Evolutionary conservation across 2,888 invertebrate genomes (phyloP).

Genomic region (Camptogramma bilineatum): DNA sequence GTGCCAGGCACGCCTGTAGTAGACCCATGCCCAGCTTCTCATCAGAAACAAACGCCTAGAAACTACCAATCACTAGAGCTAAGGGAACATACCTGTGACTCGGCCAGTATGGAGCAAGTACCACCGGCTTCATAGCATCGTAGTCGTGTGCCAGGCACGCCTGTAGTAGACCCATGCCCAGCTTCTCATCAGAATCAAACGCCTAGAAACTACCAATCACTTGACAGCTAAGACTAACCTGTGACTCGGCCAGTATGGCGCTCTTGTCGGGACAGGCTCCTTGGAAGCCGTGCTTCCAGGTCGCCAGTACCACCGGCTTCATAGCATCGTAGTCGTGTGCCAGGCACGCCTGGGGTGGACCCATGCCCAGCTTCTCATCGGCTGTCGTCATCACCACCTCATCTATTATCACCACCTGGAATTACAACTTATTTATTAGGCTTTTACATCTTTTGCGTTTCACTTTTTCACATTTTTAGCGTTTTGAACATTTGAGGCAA

Average conservation of each 20-base stretch:
- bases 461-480: too few species aligned
- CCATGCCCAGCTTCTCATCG: conserved; percentile 89
- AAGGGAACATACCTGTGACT: too few species aligned
- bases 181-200: conserved; percentile 93
- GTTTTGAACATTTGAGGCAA: too few species aligned
- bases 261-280: conserved; percentile 97
- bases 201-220: too few species aligned
- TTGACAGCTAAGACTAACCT: conserved; percentile 75
- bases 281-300: conserved; percentile 98
- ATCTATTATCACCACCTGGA: conserved; percentile 95
- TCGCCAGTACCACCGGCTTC: conserved; percentile 96
- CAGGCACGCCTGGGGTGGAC: conserved; percentile 91
- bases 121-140: conserved; percentile 96
- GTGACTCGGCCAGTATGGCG: conserved; percentile 95
- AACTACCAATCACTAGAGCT: too few species aligned
- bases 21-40: conserved; percentile 88
- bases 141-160: conserved; percentile 96
- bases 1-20: conserved; percentile 93
- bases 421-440: conserved; percentile 9
- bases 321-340: conserved; percentile 96
- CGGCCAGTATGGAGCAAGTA: conserved; percentile 90
- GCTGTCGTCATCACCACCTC: conserved; percentile 92
- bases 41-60: too few species aligned
- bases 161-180: conserved; percentile 87
- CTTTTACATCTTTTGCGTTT: too few species aligned